Evolutionary conservation across 2,797 vertebrate genomes (phyloP), one percentile per base, ranked within the genome.

Genomic region (Brachyalestes nurse): DNA sequence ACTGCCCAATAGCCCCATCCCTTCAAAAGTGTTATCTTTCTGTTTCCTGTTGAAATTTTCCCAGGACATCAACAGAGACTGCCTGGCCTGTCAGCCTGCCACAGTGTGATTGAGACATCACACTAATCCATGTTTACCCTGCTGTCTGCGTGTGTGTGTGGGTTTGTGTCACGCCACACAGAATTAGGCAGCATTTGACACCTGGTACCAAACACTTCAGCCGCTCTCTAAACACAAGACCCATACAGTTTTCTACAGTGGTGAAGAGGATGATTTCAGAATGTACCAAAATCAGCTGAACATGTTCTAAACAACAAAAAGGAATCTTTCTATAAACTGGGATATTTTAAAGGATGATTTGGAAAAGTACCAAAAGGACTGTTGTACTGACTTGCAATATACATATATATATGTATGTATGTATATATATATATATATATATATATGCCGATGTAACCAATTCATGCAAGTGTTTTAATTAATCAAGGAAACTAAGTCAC

Each of bases 91-190:
- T 82, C 93, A 93, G 84, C 78, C 91, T 94, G 92, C 90, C 92
- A 92, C 81, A 80, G 80, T 85, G 86, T 90, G 93, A 95, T 94
- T 93, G 94, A 94, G 92, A 93, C 92, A 88, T 95, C 94, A 93
- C 91, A 87, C 88, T 93, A 93, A 94, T 94, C 93, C 92, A 89
- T 94, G 94, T 95, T 94, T 93, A 92, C 93, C 92, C 91, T 92
- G 90, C 92, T 91, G 77, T 85, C 77, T 78, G 81, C 72, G 78
- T 86, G 81, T 16, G 72, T 83, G 73, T 86, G 84, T 78, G 82
- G 58, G 80, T 83, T 92, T 89, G 89, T 90, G 90, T 92, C 92
- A 90, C 34, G 88, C 83, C 93, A 93, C 91, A 94, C 91, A 95
- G 92, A 93, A 94, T 94, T 92, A 93, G 90, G 53, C 87, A 84